Evolutionary conservation across 2,888 invertebrate species (phyloP), one percentile per base, ranked within the genome.

Genomic region (Epicampocera succincta): DNA sequence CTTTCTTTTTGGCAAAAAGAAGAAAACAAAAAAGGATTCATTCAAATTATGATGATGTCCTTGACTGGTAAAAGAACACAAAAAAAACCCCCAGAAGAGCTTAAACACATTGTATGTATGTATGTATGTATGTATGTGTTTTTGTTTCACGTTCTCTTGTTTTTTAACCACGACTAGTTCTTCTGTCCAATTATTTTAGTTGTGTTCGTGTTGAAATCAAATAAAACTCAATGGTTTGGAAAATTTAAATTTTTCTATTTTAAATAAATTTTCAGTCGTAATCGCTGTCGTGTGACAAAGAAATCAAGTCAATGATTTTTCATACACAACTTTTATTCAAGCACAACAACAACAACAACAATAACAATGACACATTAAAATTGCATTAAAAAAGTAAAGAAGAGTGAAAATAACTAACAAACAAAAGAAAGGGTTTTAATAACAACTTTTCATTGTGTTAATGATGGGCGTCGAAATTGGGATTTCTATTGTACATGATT

Each of bases 211-310:
- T 66, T 71, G 65, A 75, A 84, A 84, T 85, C 83, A 84, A 80
- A 83, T 84, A 83, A 84, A 84, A 85, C 81, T 85, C 84, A 85
- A 85, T 85, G 85, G 80, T 44, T 83, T 83, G 84, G 84, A 79
- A 85, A 84, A 84, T 84, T 82, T 76, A 84, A 84, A 84, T 81
- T 78, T 68, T 72, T 73, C 65, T 72, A 66, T 79, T 76, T 68
- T 60, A 46, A 21, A 72, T 77, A 69, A 65, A 76, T 72, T 76
- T 63, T 48, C 46, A 6, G 33, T 33, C 52, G 13, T 48, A n/a
- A 12, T 25, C 15, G 42, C 54, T 54, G 54, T 48, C 42, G 65
- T 46, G 56, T 25, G 63, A 77, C 69, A 69, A 71, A 63, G 63
- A 77, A 61, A 63, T 63, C 63, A 54, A 77, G 54, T 77, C 76